These are phyloP conservation scores for Sakesphorus luctuosus DNA, from an alignment of 2,113 vertebrate species.

Conservation along the genomic window DNA sequence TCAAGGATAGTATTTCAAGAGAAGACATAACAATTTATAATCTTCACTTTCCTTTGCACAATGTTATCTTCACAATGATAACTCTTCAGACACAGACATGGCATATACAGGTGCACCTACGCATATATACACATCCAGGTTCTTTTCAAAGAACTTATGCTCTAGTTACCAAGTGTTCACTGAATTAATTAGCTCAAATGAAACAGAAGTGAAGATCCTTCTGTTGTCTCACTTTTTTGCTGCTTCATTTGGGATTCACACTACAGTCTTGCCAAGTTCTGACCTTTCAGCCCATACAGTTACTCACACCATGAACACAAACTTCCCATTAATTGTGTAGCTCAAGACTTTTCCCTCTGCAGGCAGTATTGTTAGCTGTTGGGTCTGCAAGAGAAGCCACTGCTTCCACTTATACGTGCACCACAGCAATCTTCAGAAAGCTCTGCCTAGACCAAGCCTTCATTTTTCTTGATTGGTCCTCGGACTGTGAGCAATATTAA, in stretches of 20 bases:
- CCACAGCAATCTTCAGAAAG: not conserved
- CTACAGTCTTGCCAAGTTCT: not conserved
- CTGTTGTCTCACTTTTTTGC: not conserved
- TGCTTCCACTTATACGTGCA: not conserved
- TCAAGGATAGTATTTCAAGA: not conserved
- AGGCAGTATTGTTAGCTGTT: not conserved
- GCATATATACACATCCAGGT: accelerated
- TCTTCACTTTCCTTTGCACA: not conserved
- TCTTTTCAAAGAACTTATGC: not conserved
- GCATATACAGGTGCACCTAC: not conserved
- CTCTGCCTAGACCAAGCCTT: not conserved
- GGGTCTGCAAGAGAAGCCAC: not conserved
- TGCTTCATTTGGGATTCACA: conserved; percentile 14
- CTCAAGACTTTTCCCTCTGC: not conserved
- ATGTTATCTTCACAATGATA: not conserved
- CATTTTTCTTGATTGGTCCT: not conserved
- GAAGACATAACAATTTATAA: not conserved
- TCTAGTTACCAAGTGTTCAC: not conserved
- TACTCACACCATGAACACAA: not conserved
- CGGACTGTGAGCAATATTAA: not conserved
- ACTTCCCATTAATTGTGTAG: not conserved
- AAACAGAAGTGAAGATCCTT: not conserved
- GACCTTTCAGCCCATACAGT: conserved; percentile 15
- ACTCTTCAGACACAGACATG: not conserved
- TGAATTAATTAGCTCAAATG: not conserved